Base-by-base conservation (phyloP, 2,113 vertebrate species). In the Euleptes europaea region DNA sequence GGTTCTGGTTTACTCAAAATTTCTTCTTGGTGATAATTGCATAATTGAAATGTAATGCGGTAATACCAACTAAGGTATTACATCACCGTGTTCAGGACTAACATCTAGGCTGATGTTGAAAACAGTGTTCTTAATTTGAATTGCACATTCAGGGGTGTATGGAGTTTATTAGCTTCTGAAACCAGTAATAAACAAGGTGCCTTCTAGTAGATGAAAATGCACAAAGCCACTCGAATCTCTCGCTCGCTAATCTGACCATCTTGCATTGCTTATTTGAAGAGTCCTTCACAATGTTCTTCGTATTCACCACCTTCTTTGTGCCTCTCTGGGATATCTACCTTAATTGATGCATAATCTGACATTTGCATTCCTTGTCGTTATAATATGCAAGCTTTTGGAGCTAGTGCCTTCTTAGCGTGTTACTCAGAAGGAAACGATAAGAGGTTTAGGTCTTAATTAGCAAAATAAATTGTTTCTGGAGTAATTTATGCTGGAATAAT, bases 381-480 rank as follows among this genome's bases (percentile, higher is more conserved):
- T 86, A 33, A 69, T 73, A 38, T 87, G 38, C 44, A 72, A 89
- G 75, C 83, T 90, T 80, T 77, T 66, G 82, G 19, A 85, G 80
- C 89, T 84, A 89, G 95, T 95, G 96, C 96, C 96, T 96, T 96
- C 83, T 1, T 84, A 81, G 70, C 33, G 70, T 84, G 44, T 91
- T 28, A 1, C 33, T 80, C 5, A 63, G 51, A 84, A 87, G 75
- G 69, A 71, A 87, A 81, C 88, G 5, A n/a, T n/a, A 77, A 72
- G 72, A 88, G 40, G 82, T 89, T 88, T 74, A 84, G 13, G 82
- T 91, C 86, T 72, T 88, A 38, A 21, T 33, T 65, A n/a, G 21
- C 49, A 72, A 74, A 74, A 40, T 17, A 67, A 51, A 57, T 51
- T 78, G 26, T 17, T 42, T 35, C 26, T 76, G n/a, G 23, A 67